phyloP scores from a whole-genome alignment of 1,140 invertebrate genomes.

The Drosophila cardini region DNA sequence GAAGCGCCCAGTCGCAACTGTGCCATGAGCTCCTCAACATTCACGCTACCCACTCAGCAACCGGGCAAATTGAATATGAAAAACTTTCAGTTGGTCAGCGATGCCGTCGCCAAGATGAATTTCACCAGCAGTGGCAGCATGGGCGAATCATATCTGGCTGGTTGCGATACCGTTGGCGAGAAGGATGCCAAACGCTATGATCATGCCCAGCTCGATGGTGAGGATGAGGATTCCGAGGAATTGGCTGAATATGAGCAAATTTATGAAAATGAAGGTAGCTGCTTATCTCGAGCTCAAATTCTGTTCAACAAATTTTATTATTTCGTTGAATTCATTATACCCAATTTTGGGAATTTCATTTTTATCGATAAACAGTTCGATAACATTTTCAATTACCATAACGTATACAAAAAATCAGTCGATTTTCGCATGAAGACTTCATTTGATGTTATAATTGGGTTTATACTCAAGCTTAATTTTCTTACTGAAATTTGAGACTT shows the following conservation, averaged over 20 bases:
- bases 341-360: background rate
- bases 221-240: constrained; percentile 88
- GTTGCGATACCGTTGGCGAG: constrained; percentile 61
- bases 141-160: constrained; percentile 75
- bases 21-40: constrained; percentile 75
- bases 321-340: background rate
- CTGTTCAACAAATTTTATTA: background rate
- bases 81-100: constrained; percentile 94
- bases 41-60: constrained; percentile 86
- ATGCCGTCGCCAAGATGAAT: constrained; percentile 91
- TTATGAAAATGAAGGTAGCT: constrained; percentile 85
- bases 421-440: too few relatives aligned
- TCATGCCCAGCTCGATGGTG: constrained; percentile 92
- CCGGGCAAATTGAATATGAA: constrained; percentile 96
- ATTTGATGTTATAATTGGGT: too few relatives aligned
- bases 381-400: too few relatives aligned
- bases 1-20: constrained; percentile 73
- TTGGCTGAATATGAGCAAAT: constrained; percentile 84
- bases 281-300: background rate
- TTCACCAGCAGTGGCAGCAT: constrained; percentile 85
- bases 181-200: constrained; percentile 78
- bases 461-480: too few relatives aligned
- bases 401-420: too few relatives aligned
- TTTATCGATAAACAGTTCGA: background rate
- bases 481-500: too few relatives aligned